Percentiles rank a stretch among this genome's conserved stretches.
These are phyloP conservation scores for Gnatocerus cornutus DNA, from an alignment of 2,888 invertebrate species.

Conservation along the genomic window DNA sequence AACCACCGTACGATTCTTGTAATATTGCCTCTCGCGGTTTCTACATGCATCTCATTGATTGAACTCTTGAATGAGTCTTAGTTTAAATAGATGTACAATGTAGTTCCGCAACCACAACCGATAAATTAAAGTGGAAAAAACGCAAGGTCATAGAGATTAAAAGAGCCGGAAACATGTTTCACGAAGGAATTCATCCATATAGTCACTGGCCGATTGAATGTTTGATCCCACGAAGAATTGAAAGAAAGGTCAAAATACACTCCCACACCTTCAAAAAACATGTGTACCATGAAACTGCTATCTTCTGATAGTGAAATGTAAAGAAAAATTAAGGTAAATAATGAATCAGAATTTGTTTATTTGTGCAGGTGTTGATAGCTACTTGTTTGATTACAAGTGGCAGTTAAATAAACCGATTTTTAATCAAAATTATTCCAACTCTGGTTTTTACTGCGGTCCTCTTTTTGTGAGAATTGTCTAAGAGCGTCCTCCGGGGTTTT, in stretches of 20 bases:
- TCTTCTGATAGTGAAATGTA: neutral
- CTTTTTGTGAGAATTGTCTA: conserved; percentile 1
- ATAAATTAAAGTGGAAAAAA: conserved; percentile 29
- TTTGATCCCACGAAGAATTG: conserved; percentile 1
- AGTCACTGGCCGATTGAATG: conserved; percentile 12
- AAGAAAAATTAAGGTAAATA: conserved; percentile 18
- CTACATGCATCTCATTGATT: conserved; percentile 4
- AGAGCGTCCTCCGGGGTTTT: conserved; percentile 3
- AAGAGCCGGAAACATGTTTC: conserved; percentile 28
- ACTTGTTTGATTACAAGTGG: neutral
- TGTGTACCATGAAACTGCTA: neutral
- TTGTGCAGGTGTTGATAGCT: neutral
- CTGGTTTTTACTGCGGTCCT: no score
- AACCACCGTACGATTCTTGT: neutral
- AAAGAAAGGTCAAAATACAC: conserved; percentile 10
- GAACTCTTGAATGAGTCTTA: conserved; percentile 1
- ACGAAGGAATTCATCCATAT: conserved; percentile 27
- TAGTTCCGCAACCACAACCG: conserved; percentile 3
- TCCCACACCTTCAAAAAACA: conserved; percentile 4
- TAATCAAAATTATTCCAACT: no score
- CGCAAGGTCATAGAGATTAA: conserved; percentile 22
- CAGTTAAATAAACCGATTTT: no score
- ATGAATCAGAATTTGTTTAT: neutral
- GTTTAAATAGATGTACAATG: neutral
- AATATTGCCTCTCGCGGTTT: conserved; percentile 9